Evolutionary conservation across 2,797 vertebrate species (phyloP).

Genomic region (Yasuhikotakia modesta): DNA sequence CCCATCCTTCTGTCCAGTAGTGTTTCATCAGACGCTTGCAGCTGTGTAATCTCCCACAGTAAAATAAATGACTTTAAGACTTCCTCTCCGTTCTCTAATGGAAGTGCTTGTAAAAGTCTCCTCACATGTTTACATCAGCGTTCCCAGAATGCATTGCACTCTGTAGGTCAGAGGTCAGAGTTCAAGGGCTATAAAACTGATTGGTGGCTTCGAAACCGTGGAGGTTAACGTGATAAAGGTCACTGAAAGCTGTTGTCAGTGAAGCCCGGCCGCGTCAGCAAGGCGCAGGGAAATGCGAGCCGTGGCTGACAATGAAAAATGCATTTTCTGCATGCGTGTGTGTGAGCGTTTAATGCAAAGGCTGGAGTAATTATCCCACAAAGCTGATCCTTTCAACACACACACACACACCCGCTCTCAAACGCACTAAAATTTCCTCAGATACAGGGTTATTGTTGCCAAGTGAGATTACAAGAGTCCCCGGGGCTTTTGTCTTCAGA

Average conservation of each 20-base stretch:
- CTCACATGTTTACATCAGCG: neutral
- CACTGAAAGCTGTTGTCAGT: constrained; percentile 11
- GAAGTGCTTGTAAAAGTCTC: constrained; percentile 2
- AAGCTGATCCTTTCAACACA: constrained; percentile 19
- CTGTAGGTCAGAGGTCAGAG: constrained; percentile 1
- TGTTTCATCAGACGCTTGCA: neutral
- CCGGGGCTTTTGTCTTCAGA: constrained; percentile 13
- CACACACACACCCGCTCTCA: constrained; percentile 14
- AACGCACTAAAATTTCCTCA: constrained; percentile 12
- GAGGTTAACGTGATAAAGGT: constrained; percentile 14
- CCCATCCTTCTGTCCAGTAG: constrained; percentile 16
- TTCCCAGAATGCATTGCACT: constrained; percentile 3
- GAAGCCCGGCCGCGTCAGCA: constrained; percentile 14
- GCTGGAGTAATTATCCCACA: constrained; percentile 14
- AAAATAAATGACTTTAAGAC: constrained; percentile 1
- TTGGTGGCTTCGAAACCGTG: neutral
- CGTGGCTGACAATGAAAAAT: constrained; percentile 35
- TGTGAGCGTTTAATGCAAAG: constrained; percentile 29
- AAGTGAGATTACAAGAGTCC: constrained; percentile 34
- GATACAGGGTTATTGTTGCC: constrained; percentile 41
- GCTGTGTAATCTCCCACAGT: neutral
- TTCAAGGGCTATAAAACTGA: constrained; percentile 4
- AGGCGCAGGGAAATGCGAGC: constrained; percentile 28
- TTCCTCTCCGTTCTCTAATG: neutral
- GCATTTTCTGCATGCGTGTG: neutral